Base-by-base conservation (phyloP, 2,113 vertebrate species). In the Lagopus leucura region DNA sequence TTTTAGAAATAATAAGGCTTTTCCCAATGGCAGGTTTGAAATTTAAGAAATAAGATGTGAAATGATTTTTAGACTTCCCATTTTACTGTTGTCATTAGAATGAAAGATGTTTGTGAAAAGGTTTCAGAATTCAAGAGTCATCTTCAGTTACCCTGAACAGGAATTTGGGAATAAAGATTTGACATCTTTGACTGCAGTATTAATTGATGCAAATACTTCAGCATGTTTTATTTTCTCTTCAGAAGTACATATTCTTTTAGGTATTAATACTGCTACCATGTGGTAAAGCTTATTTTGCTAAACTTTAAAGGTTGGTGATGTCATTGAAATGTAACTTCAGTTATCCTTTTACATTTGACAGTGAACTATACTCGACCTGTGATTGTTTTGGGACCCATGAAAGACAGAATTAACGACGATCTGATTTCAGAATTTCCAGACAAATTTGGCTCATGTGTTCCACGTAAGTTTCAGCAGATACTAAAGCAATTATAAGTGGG, bases 361-460 rank as follows among this genome's bases (percentile, higher is more conserved):
- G 99, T 99, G 72, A 98, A 82, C 97, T 99, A 99, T 96, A 98
- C 99, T 50, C 98, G 99, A 54, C 99, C 99, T 30, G 99, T 99
- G 95, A 99, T 99, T 90, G 97, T 99, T 96, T 98, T 99, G 97
- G 99, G 99, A 90, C 99, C 99, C 65, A 99, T 99, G 99, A 99
- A 99, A 95, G 99, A 99, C 92, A 97, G 99, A 72, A 98, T 99
- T 97, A 99, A 99, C 73, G 99, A 99, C 87, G 99, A 99, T 97
- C 97, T 99, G 75, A 99, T 99, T 95, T 99, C 99, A 0, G 99
- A 99, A 97, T 99, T 99, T 96, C 99, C 99, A 8, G 99, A 99
- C 97, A 99, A 99, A 82, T 99, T 99, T 90, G 99, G 99, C 40
- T 99, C 99, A 19, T 99, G 99, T 84, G 99, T 99, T 90, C 99